Conservation (phyloP, 2,888 invertebrate species). For the Colostygia pectinataria region DNA sequence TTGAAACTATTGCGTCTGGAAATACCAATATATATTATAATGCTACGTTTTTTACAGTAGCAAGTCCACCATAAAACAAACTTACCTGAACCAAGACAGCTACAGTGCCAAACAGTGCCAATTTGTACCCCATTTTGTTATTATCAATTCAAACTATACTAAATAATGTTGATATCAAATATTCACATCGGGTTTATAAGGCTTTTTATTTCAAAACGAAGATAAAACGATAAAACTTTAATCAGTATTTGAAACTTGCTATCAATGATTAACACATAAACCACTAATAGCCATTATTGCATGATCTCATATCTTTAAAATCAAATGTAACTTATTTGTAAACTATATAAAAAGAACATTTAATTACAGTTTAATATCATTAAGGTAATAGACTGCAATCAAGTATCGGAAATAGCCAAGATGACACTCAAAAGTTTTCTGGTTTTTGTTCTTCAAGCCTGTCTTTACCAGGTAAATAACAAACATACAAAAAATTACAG, state of each 20-base stretch:
- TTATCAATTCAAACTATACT: slow-evolving; percentile 1
- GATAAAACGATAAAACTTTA: neutral
- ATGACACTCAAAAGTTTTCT: slow-evolving; percentile 4
- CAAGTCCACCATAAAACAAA: no score
- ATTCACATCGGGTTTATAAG: slow-evolving; percentile 1
- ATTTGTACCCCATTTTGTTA: slow-evolving; percentile 18
- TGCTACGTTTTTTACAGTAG: no score
- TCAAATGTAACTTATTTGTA: slow-evolving; percentile 8
- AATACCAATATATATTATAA: no score
- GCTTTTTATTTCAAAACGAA: slow-evolving; percentile 12
- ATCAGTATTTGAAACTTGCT: slow-evolving; percentile 16
- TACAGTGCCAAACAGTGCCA: slow-evolving; percentile 10
- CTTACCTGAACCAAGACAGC: slow-evolving; percentile 19
- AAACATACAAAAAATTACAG: neutral
- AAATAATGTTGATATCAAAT: neutral
- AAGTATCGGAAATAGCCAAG: neutral
- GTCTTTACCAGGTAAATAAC: slow-evolving; percentile 11
- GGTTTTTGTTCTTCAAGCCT: slow-evolving; percentile 2
- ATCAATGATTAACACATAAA: neutral
- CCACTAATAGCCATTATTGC: no score
- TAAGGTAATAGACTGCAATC: neutral
- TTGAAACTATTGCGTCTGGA: no score
- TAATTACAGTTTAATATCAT: slow-evolving; percentile 10
- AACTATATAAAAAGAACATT: slow-evolving; percentile 14
- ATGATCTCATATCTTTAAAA: slow-evolving; percentile 3